A percentile compares a stretch with the other conserved stretches of the same genome.
These are phyloP conservation scores for Eupithecia subumbrata DNA, from an alignment of 2,888 invertebrate genomes.

Conservation along the genomic window DNA sequence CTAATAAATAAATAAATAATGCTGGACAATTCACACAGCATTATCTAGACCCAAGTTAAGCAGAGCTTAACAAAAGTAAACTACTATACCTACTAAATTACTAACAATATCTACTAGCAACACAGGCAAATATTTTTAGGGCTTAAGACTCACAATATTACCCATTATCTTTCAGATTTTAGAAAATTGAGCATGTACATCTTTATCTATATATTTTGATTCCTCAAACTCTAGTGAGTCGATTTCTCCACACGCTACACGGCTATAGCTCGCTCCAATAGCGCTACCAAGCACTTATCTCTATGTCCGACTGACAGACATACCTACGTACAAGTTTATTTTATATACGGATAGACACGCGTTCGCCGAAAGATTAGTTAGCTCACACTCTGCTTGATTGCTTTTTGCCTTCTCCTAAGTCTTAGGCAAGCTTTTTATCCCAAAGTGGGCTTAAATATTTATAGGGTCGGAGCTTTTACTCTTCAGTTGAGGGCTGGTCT, in stretches of 20 bases:
- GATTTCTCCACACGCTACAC: not conserved
- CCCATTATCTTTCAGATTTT: too few species aligned
- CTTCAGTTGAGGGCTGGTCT: conserved; percentile 8
- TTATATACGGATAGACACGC: conserved; percentile 40
- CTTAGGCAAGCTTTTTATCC: conserved; percentile 29
- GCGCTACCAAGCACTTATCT: conserved; percentile 37
- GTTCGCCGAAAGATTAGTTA: conserved; percentile 52
- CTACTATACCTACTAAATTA: too few species aligned
- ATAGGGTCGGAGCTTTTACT: conserved; percentile 17
- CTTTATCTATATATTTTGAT: not conserved
- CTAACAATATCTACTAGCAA: too few species aligned
- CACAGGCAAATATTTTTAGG: not conserved
- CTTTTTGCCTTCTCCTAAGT: conserved; percentile 36
- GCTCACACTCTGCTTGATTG: conserved; percentile 48
- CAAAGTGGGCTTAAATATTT: conserved; percentile 25
- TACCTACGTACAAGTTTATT: conserved; percentile 39
- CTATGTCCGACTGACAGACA: conserved; percentile 33
- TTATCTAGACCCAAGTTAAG: too few species aligned
- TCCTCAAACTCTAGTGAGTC: not conserved
- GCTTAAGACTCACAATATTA: too few species aligned
- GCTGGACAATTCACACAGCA: too few species aligned
- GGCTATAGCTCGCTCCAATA: not conserved
- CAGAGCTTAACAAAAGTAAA: too few species aligned
- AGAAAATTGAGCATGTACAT: not conserved
- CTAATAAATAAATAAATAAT: too few species aligned